A percentile compares a stretch with the other conserved stretches of the same genome.
Conservation (phyloP, 64 coral and sea anemone genomes). For the Porites lutea region DNA sequence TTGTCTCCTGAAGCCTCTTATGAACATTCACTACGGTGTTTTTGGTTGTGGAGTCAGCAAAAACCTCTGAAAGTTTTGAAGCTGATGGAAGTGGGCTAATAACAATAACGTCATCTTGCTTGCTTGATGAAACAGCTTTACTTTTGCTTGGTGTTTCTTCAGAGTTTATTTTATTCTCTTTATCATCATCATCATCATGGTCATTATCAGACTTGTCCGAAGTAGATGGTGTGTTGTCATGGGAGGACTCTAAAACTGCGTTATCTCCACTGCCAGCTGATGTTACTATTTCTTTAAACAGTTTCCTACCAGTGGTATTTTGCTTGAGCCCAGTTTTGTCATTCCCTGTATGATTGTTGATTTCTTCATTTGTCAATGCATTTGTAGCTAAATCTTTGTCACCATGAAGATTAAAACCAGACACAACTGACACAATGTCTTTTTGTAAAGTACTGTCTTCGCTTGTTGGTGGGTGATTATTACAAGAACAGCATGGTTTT, state of each 20-base stretch:
- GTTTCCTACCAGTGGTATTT: background rate
- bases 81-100: constrained; percentile 52
- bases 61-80: constrained; percentile 59
- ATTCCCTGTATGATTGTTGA: background rate
- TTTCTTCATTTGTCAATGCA: background rate
- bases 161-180: background rate
- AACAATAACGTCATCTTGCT: constrained; percentile 4
- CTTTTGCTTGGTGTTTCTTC: background rate
- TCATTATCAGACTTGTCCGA: constrained; percentile 54
- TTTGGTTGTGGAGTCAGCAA: constrained; percentile 77
- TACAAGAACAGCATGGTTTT: background rate
- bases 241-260: background rate
- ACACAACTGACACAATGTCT: background rate
- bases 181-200: background rate
- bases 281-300: background rate
- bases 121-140: background rate
- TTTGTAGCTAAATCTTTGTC: background rate
- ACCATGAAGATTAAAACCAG: constrained; percentile 10
- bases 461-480: background rate
- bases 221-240: constrained; percentile 4
- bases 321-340: background rate
- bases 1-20: constrained; percentile 80
- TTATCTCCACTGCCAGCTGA: background rate
- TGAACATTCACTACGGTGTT: constrained; percentile 86
- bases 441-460: background rate